These are phyloP conservation scores for Zosterops hypoxanthus DNA, from an alignment of 2,113 vertebrate species.

Conservation along the genomic window DNA sequence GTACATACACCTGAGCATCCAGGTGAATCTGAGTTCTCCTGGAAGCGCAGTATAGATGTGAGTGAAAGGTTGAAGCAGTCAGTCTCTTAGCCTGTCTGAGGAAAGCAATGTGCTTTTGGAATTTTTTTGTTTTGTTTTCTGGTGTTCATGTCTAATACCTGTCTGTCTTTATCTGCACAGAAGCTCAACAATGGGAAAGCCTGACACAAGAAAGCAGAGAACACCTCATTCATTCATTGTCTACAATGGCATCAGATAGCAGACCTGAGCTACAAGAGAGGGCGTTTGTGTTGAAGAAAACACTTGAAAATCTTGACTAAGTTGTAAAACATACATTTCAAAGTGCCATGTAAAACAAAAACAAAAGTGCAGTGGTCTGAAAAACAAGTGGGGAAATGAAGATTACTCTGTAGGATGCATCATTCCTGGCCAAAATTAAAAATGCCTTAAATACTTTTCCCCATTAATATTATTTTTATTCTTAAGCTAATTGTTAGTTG, in stretches of 20 bases:
- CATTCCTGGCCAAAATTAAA: conserved; percentile 82
- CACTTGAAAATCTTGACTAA: conserved; percentile 82
- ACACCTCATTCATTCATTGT: conserved; percentile 85
- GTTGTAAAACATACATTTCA: conserved; percentile 46
- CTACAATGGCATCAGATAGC: conserved; percentile 89
- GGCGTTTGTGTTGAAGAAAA: conserved; percentile 87
- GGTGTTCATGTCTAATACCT: background rate
- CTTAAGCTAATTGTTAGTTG: background rate
- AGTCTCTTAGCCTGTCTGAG: background rate
- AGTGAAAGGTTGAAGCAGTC: background rate
- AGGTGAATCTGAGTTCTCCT: background rate
- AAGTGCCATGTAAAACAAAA: conserved; percentile 78
- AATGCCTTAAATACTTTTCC: conserved; percentile 78
- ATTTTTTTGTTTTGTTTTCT: background rate
- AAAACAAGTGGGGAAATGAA: conserved; percentile 67
- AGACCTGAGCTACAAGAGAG: conserved; percentile 91
- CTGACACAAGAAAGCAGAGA: conserved; percentile 85
- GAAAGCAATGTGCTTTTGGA: background rate
- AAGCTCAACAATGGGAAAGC: conserved; percentile 88
- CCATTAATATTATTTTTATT: conserved; percentile 70
- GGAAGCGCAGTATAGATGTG: rapidly evolving
- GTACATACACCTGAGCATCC: rapidly evolving
- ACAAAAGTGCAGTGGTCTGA: conserved; percentile 68
- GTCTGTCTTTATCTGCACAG: conserved; percentile 67
- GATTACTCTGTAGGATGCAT: conserved; percentile 83